Base-by-base conservation (phyloP, 30 jellyfish, hydroid and myxozoan genomes). In the Chironex yamaguchii region DNA sequence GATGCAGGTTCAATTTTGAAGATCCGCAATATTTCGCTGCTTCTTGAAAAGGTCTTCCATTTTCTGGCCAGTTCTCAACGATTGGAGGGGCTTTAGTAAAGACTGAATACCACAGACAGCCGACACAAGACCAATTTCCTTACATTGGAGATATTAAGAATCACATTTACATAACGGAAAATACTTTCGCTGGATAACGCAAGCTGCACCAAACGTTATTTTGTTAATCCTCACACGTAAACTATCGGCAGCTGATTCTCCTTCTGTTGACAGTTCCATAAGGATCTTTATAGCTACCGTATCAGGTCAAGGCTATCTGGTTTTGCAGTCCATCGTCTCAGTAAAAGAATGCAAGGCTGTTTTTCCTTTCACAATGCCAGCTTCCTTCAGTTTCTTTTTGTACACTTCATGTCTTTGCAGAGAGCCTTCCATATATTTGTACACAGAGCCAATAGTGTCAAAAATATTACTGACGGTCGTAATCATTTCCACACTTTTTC, bases 341-440 rank as follows among this genome's bases (percentile, higher is more conserved):
- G 83, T 36, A 27, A 73, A 73, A 34, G 68, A 12, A 68, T 33
- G 67, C 75, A 68, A 27, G n/a, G 3, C 82, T 12, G 36, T 11
- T 32, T 27, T 27, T 33, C 75, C 82, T 25, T 27, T 20, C 20
- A 29, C 36, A 67, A 68, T 64, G 33, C 67, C 68, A 30, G 33
- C 36, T 68, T 31, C 68, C 82, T 68, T 29, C 71, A 68, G 27
- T 29, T 28, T n/a, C n/a, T n/a, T n/a, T n/a, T n/a, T n/a, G n/a
- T n/a, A n/a, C 34, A 68, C 71, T 20, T 29, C 27, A 33, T 3
- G 86, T 36, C 86, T 21, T 49, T 49, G 42, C 9, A 77, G 86
- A 4, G 86, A 73, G 25, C 86, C 86, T 29, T 73, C 86, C 76
- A 73, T 21, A 58, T 36, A 73, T 26, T 58, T 76, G 32, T 36